Base-by-base conservation (phyloP, 1,140 invertebrate species). In the Magallana gigas region DNA sequence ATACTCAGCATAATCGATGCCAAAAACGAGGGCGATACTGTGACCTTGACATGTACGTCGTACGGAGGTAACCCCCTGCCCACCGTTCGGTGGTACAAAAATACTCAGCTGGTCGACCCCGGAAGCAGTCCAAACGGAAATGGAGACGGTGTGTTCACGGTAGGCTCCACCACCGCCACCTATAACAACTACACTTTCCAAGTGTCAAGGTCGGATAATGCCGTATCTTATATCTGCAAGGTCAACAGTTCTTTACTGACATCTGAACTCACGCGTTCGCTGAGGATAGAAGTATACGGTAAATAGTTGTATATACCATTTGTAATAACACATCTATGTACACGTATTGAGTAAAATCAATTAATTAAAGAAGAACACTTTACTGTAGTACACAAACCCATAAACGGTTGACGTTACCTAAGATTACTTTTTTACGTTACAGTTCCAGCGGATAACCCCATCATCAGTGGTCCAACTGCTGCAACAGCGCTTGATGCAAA, bases 31-130 rank as follows among this genome's bases (percentile, higher is more conserved):
- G 81, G 81, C n/a, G 57, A 58, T 58, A 83, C 81, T 1, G 81
- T 83, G 48, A 83, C 48, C 57, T 83, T 83, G 48, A 83, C 81
- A 11, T 83, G 81, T 83, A 57, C 81, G 48, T 83, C 81, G 18
- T 57, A n/a, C 7, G 81, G 81, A 56, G 81, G 81, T n/a, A 83
- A 83, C 16, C 81, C 81, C 9, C 81, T 83, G 57, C 81, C 81
- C 9, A 11, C 81, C 18, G 81, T 83, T 1, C 16, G 56, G 18
- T 83, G 81, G 81, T 83, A 83, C 57, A 57, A 58, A 29, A 58
- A 58, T 16, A 83, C 48, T 14, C 48, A n/a, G 16, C 14, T 83
- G 14, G 81, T 83, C 14, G 81, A 83, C 16, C 18, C 48, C 18
- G 57, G 56, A 58, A 57, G 57, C 11, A 58, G 57, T 23, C 48